phyloP scores from a whole-genome alignment of 2,797 vertebrate species.

The Enteromius radiatus region DNA sequence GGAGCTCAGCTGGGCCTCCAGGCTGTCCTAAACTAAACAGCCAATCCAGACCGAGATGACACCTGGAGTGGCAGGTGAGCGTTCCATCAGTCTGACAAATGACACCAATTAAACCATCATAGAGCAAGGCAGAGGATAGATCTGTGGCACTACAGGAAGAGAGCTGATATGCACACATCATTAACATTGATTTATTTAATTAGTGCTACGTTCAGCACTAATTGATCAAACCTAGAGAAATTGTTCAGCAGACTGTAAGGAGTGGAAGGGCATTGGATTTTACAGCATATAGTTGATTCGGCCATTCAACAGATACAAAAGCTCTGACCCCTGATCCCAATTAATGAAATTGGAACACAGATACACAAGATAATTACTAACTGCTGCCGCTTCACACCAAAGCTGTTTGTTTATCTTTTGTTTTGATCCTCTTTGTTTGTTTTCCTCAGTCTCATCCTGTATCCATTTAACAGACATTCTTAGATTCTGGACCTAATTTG shows the following conservation, averaged over 20 bases:
- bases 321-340: constrained; percentile 33
- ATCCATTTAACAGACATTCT: neutral
- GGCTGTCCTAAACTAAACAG: constrained; percentile 58
- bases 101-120: constrained; percentile 68
- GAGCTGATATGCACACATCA: constrained; percentile 31
- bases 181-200: constrained; percentile 49
- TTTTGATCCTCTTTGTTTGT: constrained; percentile 34
- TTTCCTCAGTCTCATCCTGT: neutral
- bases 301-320: constrained; percentile 26
- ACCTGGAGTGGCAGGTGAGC: constrained; percentile 79
- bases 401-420: constrained; percentile 28
- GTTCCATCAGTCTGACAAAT: constrained; percentile 63
- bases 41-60: constrained; percentile 70
- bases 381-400: neutral
- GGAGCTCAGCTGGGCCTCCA: constrained; percentile 53
- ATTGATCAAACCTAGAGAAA: constrained; percentile 45
- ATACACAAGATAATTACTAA: constrained; percentile 27
- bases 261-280: constrained; percentile 22
- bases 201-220: constrained; percentile 31
- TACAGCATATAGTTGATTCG: constrained; percentile 30
- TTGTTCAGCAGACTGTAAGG: constrained; percentile 40
- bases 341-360: constrained; percentile 19
- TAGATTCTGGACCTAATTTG: neutral
- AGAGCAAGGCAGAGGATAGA: constrained; percentile 56
- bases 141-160: constrained; percentile 34